Conservation (phyloP, 2,113 vertebrate genomes). For the Syrmaticus mikado region DNA sequence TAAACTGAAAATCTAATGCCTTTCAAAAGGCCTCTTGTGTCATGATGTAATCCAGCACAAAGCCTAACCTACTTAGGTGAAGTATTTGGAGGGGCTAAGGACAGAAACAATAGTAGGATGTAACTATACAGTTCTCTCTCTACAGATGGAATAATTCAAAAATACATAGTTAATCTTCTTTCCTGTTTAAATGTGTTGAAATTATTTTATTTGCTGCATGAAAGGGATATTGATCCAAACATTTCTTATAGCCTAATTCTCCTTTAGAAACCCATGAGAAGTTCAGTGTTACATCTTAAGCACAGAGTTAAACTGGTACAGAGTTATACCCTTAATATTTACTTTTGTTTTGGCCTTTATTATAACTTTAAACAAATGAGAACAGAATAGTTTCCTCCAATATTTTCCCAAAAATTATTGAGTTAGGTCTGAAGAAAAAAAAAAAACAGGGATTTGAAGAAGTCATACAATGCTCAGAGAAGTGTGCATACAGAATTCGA, state of each 20-base stretch:
- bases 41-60: not conserved
- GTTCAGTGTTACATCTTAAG: not conserved
- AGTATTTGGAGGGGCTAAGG: not conserved
- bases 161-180: not conserved
- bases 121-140: not conserved
- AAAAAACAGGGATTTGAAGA: not conserved
- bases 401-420: not conserved
- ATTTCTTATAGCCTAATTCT: not conserved
- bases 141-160: not conserved
- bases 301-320: not conserved
- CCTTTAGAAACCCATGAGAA: rapidly evolving
- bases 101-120: not conserved
- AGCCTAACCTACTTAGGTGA: not conserved
- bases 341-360: not conserved
- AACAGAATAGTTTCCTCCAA: not conserved
- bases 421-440: not conserved
- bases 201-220: not conserved
- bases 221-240: not conserved
- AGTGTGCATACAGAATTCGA: not conserved
- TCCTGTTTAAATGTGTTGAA: not conserved
- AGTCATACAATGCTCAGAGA: not conserved
- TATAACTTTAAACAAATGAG: not conserved
- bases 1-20: slow-evolving; percentile 22
- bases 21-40: not conserved
- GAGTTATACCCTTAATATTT: not conserved